Conservation (phyloP, 2,113 vertebrate species). For the Pseudois nayaur region DNA sequence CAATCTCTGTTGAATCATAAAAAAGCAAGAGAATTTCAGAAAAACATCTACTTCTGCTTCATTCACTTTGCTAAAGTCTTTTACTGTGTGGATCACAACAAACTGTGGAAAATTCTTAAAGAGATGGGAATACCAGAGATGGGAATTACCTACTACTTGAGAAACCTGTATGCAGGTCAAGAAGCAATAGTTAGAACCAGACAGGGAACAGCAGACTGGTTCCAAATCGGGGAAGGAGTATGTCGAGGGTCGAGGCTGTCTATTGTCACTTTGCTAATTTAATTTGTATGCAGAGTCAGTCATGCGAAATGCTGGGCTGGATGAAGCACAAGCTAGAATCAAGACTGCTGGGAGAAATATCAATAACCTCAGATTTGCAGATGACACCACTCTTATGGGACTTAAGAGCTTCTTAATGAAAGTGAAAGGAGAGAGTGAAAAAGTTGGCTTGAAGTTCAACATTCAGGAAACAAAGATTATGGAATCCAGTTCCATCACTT, state of each 20-base stretch:
- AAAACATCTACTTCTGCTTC: neutral
- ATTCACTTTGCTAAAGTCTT: neutral
- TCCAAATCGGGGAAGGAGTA: neutral
- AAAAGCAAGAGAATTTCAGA: neutral
- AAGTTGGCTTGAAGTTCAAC: neutral
- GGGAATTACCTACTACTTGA: neutral
- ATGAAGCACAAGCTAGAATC: neutral
- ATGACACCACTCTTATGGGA: neutral
- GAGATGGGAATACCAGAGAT: neutral
- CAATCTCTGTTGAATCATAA: neutral
- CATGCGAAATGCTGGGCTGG: neutral
- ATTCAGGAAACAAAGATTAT: neutral
- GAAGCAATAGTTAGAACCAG: neutral
- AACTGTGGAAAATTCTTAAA: neutral
- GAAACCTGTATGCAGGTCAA: neutral
- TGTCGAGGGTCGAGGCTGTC: rapidly evolving
- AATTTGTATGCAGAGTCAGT: neutral
- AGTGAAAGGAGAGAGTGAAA: neutral
- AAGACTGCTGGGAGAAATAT: neutral
- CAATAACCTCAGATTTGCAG: neutral
- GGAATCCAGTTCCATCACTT: neutral
- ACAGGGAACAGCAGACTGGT: neutral
- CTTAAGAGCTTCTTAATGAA: neutral
- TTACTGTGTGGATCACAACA: neutral
- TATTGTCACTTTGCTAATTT: neutral